phyloP scores from a whole-genome alignment of 2,888 invertebrate species.

The Hoplodrina ambigua region DNA sequence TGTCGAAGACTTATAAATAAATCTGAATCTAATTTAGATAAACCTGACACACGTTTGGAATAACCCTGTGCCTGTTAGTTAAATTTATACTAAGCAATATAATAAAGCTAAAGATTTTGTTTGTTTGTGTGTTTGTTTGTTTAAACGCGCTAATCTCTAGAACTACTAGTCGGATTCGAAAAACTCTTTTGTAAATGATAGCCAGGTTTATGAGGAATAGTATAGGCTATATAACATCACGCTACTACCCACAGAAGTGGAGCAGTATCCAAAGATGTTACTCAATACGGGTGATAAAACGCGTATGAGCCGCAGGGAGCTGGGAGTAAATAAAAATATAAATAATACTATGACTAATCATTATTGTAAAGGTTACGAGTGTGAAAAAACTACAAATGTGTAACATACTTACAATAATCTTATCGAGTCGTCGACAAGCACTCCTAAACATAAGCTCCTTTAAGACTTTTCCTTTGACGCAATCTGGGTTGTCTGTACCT shows the following conservation, averaged over 20 bases:
- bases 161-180: too few species aligned
- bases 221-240: too few species aligned
- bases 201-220: too few species aligned
- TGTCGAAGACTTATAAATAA: slow-evolving; percentile 8
- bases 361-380: slow-evolving; percentile 1
- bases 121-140: background rate
- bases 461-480: background rate
- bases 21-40: slow-evolving; percentile 38
- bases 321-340: slow-evolving; percentile 14
- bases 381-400: slow-evolving; percentile 19
- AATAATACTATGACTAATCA: slow-evolving; percentile 22
- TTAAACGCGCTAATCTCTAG: too few species aligned
- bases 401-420: slow-evolving; percentile 20
- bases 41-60: slow-evolving; percentile 16
- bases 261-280: too few species aligned
- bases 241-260: too few species aligned
- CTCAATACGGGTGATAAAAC: too few species aligned
- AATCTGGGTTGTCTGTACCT: background rate
- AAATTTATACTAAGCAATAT: too few species aligned
- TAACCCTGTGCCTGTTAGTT: background rate
- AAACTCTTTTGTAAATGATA: too few species aligned
- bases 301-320: too few species aligned
- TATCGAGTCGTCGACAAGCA: slow-evolving; percentile 16
- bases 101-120: too few species aligned
- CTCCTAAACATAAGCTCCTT: slow-evolving; percentile 4